A percentile compares a stretch with the other conserved stretches of the same genome.
These are phyloP conservation scores for Sorex maritimensis DNA, from an alignment of 2,797 vertebrate species.

Conservation along the genomic window DNA sequence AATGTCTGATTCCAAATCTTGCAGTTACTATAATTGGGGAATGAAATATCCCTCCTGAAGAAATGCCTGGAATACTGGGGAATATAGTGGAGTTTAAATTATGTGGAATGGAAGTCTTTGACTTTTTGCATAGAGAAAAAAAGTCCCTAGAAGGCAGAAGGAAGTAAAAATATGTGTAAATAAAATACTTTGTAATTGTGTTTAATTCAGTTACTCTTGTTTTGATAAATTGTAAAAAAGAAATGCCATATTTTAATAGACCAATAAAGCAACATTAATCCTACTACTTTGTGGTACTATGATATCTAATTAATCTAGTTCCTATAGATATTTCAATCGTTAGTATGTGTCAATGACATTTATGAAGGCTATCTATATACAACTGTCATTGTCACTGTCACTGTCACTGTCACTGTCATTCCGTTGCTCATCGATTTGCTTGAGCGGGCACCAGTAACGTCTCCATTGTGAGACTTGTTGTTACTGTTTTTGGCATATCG, in stretches of 20 bases:
- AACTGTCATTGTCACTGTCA: too few relatives aligned
- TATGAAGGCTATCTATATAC: neutral
- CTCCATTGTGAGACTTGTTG: too few relatives aligned
- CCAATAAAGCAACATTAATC: neutral
- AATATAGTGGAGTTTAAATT: neutral
- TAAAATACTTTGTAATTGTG: conserved; percentile 23
- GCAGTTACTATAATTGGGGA: neutral
- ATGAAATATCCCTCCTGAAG: neutral
- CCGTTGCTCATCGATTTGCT: too few relatives aligned
- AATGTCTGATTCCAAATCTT: neutral
- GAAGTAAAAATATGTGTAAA: neutral
- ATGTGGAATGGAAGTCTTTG: neutral
- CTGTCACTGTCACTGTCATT: too few relatives aligned
- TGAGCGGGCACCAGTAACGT: too few relatives aligned
- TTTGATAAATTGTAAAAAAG: neutral
- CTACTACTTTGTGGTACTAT: neutral
- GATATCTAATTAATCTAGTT: neutral
- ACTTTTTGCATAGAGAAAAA: neutral
- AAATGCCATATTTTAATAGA: conserved; percentile 49
- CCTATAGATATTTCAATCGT: conserved; percentile 24
- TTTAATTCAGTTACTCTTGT: neutral
- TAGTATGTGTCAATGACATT: neutral
- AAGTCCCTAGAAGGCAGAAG: neutral
- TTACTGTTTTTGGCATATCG: too few relatives aligned
- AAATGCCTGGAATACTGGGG: neutral